Percentiles rank a stretch among this genome's conserved stretches.
Conservation (phyloP, 2,113 vertebrate species). For the Equus przewalskii region DNA sequence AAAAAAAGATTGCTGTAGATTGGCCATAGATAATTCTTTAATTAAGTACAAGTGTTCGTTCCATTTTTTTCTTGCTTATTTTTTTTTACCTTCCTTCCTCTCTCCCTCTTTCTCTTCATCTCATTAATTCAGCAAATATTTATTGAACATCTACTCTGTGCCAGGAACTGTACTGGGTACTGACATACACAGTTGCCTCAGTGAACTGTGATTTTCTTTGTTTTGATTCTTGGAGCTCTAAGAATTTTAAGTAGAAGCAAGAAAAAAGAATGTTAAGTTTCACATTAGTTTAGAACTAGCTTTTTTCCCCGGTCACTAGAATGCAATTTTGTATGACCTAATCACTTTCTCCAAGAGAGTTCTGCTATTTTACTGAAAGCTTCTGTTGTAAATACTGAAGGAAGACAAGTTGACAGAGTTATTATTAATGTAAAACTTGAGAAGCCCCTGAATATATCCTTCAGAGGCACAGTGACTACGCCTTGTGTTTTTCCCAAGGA, state of each 20-base stretch:
- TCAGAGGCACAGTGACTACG: not conserved
- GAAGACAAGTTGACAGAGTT: constrained; percentile 20
- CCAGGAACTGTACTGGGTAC: not conserved
- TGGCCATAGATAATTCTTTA: not conserved
- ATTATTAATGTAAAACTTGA: constrained; percentile 53
- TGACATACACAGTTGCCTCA: not conserved
- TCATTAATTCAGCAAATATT: constrained; percentile 31
- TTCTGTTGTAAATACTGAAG: constrained; percentile 32
- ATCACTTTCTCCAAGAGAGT: not conserved
- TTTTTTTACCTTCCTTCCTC: not conserved
- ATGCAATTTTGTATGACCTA: not conserved
- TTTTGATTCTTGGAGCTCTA: not conserved
- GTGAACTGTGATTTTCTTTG: constrained; percentile 19
- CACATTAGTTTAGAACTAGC: not conserved
- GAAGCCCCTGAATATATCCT: not conserved
- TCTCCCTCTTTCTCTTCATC: not conserved
- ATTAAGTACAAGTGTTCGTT: not conserved
- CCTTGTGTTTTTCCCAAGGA: constrained; percentile 45
- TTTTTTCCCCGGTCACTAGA: not conserved
- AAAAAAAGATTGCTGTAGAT: not conserved
- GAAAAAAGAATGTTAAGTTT: constrained; percentile 43
- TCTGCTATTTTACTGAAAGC: not conserved
- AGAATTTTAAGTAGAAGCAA: not conserved
- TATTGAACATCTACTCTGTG: not conserved
- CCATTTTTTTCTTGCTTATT: not conserved